phyloP scores from a whole-genome alignment of 2,113 vertebrate species.

The Aythya baeri region DNA sequence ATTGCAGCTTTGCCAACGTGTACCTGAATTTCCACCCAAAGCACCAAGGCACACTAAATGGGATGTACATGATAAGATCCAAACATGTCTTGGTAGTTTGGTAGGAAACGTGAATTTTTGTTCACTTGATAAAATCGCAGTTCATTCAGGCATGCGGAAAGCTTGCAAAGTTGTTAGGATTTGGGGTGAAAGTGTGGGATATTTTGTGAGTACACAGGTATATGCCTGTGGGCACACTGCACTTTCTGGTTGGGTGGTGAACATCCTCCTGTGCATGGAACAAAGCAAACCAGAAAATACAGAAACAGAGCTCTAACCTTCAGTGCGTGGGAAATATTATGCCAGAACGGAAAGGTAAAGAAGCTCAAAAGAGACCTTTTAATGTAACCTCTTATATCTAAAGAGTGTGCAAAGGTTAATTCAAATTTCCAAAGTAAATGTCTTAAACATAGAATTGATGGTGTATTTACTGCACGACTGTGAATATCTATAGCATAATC shows the following conservation, averaged over 20 bases:
- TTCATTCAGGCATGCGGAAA: no score
- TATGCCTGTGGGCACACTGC: no score
- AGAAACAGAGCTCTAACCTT: no score
- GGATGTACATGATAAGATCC: fast-evolving
- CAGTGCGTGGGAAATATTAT: not conserved
- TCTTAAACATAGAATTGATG: not conserved
- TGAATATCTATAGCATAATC: not conserved
- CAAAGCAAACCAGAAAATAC: no score
- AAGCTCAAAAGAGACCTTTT: not conserved
- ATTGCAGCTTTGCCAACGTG: not conserved
- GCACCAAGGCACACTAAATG: not conserved
- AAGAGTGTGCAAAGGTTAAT: not conserved
- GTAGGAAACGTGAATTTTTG: not conserved
- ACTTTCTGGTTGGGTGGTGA: no score
- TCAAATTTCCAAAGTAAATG: not conserved
- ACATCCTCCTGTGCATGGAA: no score
- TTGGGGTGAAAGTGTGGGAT: no score
- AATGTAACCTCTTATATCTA: not conserved
- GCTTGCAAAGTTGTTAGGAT: no score
- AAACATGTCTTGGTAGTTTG: not conserved
- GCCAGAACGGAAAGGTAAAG: not conserved
- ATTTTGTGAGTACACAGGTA: no score
- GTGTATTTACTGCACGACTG: not conserved
- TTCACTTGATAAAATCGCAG: no score
- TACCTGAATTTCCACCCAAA: not conserved